phyloP scores from a whole-genome alignment of 2,797 vertebrate species.

The Fratercula arctica region DNA sequence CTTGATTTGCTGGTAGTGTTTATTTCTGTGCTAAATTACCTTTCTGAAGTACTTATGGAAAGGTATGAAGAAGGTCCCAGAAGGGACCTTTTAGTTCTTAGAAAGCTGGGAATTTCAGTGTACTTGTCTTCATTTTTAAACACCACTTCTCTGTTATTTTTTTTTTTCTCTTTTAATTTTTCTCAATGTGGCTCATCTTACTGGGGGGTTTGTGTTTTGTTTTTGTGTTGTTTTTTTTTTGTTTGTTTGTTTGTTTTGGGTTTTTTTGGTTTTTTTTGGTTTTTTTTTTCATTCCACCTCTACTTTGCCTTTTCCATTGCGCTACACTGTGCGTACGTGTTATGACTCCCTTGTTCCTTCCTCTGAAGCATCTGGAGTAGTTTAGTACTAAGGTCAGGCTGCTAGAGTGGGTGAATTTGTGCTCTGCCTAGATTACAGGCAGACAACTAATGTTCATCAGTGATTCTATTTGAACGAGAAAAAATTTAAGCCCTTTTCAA shows the following conservation, averaged over 20 bases:
- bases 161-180: neutral
- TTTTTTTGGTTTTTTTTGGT: neutral
- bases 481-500: neutral
- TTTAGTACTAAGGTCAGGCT: neutral
- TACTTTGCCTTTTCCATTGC: neutral
- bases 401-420: neutral
- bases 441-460: neutral
- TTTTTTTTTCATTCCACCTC: neutral
- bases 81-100: neutral
- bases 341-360: neutral
- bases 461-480: neutral
- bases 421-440: neutral
- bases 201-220: too few species aligned
- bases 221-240: neutral
- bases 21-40: neutral
- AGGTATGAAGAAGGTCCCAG: neutral
- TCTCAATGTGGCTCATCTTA: accelerated
- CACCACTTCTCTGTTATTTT: neutral
- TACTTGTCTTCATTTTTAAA: neutral
- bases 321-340: accelerated
- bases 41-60: neutral
- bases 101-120: neutral
- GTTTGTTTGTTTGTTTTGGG: too few species aligned
- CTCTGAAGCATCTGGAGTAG: neutral
- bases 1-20: neutral